phyloP scores from a whole-genome alignment of 2,113 vertebrate species.

The Hymenochirus boettgeri region DNA sequence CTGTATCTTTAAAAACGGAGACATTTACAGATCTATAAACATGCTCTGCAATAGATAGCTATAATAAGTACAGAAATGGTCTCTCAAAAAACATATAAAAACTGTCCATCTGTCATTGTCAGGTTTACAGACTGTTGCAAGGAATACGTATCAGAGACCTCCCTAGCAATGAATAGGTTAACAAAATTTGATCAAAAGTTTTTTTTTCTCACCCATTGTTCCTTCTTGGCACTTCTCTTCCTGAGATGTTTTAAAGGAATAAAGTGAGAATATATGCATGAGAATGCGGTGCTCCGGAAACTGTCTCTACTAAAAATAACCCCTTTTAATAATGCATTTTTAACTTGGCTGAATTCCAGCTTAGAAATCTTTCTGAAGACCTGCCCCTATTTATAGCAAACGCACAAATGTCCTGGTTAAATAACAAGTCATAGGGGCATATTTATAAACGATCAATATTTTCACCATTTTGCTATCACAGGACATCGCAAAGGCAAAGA shows the following conservation, averaged over 20 bases:
- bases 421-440: no score
- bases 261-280: slow-evolving; percentile 30
- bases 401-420: background rate
- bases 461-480: no score
- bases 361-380: background rate
- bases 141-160: background rate
- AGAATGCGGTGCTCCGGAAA: slow-evolving; percentile 34
- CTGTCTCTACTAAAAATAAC: slow-evolving; percentile 33
- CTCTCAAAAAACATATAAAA: no score
- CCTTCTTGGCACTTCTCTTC: slow-evolving; percentile 15
- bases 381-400: background rate
- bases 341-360: slow-evolving; percentile 19
- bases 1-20: no score
- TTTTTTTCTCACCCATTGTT: slow-evolving; percentile 26
- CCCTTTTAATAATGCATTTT: slow-evolving; percentile 26
- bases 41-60: no score
- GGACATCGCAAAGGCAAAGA: no score
- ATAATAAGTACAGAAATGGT: no score
- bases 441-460: no score
- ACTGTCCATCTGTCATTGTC: background rate
- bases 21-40: no score
- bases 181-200: background rate
- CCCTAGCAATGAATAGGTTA: slow-evolving; percentile 1
- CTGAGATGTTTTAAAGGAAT: slow-evolving; percentile 7
- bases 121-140: background rate